Base-by-base conservation (phyloP, 2,113 vertebrate species). In the Antechinus stuartii region DNA sequence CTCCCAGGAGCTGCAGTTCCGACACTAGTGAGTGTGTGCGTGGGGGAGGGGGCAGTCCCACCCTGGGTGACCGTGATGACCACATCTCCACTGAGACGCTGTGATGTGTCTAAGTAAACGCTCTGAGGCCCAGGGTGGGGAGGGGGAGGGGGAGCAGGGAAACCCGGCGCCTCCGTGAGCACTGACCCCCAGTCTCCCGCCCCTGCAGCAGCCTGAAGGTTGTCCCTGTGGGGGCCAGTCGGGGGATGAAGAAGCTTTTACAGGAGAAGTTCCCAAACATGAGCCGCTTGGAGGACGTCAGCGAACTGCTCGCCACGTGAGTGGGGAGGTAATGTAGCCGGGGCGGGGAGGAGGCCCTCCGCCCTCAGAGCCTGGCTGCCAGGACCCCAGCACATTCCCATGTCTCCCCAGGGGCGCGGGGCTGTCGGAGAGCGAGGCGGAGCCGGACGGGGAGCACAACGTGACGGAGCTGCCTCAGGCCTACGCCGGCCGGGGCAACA, bases 261-360 rank as follows among this genome's bases (percentile, higher is more conserved):
- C 99, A 99, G 98, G 99, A 99, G 97, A 99, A 96, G 90, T 99
- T 99, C 93, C 99, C 99, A 91, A 99, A 99, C 98, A 99, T 99
- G 99, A 99, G 97, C 98, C 99, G 99, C 92, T 97, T 99, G 94
- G 99, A 99, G 91, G 99, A 99, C 95, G 99, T 99, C 98, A 99
- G 99, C 0, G 99, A 99, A 94, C 99, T 99, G 54, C 98, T 99
- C 97, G 98, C 99, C 49, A 99, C 99, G 99, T 99, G 96, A 98
- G 99, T 24, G n/a, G 61, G 9, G 55, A 9, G 16, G 16, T 6
- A 23, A 8, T 9, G 8, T 1, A 0, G 3, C 24, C 0, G 1
- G 1, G 0, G 7, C 30, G 25, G 0, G 7, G 89, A 49, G 55
- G 96, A 7, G 4, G 46, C 2, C 57, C 25, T 6, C 12, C 0